These are phyloP conservation scores for Cyclura pinguis DNA, from an alignment of 2,797 vertebrate species.

Conservation along the genomic window DNA sequence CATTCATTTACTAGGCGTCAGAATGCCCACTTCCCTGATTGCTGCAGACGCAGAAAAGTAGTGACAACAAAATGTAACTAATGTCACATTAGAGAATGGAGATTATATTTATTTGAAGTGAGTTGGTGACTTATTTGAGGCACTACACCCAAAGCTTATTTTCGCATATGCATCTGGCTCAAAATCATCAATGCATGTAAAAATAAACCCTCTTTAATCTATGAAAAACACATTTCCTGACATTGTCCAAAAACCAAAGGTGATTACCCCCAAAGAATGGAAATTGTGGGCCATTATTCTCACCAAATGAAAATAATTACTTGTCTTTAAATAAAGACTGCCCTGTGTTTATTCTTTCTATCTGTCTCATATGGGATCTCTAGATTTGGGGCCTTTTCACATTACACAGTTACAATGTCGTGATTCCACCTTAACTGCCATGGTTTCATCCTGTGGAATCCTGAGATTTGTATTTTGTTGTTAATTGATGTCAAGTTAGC, in stretches of 20 bases:
- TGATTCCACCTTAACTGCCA: no score
- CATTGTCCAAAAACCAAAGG: constrained; percentile 16
- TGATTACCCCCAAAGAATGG: neutral
- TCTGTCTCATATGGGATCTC: constrained; percentile 8
- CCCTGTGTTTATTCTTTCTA: constrained; percentile 23
- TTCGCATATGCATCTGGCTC: constrained; percentile 28
- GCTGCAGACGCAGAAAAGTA: constrained; percentile 21
- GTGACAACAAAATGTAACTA: neutral
- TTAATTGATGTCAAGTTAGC: no score
- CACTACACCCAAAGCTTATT: constrained; percentile 19
- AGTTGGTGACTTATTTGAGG: constrained; percentile 35
- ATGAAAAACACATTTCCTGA: constrained; percentile 27
- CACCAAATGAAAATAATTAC: constrained; percentile 37
- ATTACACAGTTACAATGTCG: no score
- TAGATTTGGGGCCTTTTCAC: neutral
- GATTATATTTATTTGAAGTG: constrained; percentile 31
- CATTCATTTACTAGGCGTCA: neutral
- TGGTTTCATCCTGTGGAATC: no score
- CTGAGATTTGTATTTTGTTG: no score
- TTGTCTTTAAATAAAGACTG: constrained; percentile 45
- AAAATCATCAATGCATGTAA: constrained; percentile 31
- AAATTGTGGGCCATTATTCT: neutral
- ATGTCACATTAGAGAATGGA: constrained; percentile 16
- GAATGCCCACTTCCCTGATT: neutral
- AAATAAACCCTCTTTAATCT: constrained; percentile 26